Evolutionary conservation across 2,113 vertebrate genomes (phyloP).

Genomic region (Pardalotus punctatus): DNA sequence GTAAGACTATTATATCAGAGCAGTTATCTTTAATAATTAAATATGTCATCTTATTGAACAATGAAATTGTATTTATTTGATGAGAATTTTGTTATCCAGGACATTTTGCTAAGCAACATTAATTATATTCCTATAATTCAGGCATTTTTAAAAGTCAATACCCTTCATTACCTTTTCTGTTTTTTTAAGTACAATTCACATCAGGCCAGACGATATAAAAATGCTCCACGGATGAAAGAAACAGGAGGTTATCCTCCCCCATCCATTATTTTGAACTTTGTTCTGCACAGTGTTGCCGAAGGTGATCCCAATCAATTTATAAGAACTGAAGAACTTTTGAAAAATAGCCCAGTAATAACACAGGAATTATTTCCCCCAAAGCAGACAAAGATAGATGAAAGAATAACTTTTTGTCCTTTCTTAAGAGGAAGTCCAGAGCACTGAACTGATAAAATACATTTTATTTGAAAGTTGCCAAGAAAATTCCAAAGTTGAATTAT

Average conservation of each 20-base stretch:
- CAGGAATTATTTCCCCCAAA: neutral
- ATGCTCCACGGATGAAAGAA: neutral
- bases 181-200: neutral
- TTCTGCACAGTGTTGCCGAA: neutral
- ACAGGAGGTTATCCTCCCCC: neutral
- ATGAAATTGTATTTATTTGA: neutral
- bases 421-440: neutral
- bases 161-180: neutral
- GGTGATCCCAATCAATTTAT: neutral
- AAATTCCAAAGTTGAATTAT: neutral
- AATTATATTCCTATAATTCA: neutral
- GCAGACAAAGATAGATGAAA: neutral
- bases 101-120: neutral
- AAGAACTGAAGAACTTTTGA: neutral
- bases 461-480: neutral
- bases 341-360: neutral
- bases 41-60: neutral
- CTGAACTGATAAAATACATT: neutral
- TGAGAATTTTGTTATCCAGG: neutral
- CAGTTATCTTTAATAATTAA: neutral
- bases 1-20: neutral
- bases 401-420: neutral
- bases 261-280: neutral
- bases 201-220: neutral
- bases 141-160: neutral